Evolutionary conservation across 2,113 vertebrate genomes (phyloP).

Genomic region (Antigone vipio): DNA sequence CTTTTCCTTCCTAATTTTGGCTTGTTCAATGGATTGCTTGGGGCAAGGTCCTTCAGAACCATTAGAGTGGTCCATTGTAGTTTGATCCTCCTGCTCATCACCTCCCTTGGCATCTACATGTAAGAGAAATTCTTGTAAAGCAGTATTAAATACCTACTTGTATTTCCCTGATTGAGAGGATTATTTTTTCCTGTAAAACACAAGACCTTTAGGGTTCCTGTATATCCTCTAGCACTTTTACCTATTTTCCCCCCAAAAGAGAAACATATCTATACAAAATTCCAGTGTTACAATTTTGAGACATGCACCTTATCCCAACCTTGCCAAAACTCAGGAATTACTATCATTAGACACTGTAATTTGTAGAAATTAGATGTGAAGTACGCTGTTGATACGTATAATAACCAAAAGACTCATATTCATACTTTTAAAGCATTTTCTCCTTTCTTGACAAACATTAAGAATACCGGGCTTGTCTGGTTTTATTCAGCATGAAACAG

Average conservation of each 20-base stretch:
- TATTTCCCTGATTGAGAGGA: background rate
- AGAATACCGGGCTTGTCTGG: background rate
- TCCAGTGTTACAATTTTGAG: background rate
- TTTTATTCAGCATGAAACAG: background rate
- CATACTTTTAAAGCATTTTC: background rate
- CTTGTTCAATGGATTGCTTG: background rate
- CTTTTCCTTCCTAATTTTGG: background rate
- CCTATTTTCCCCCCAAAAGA: background rate
- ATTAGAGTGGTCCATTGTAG: background rate
- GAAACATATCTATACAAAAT: background rate
- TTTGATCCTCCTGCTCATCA: background rate
- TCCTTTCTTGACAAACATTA: background rate
- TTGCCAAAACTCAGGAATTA: background rate
- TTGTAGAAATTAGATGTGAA: background rate
- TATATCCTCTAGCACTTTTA: background rate
- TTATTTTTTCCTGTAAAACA: background rate
- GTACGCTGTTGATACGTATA: background rate
- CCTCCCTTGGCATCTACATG: background rate
- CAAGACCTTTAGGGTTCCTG: background rate
- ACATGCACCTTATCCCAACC: background rate
- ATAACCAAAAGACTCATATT: background rate
- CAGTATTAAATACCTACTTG: background rate
- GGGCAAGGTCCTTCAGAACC: background rate
- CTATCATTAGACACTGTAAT: background rate
- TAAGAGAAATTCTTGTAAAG: background rate